These are phyloP conservation scores for Sander vitreus DNA, from an alignment of 2,113 vertebrate species.

Conservation along the genomic window DNA sequence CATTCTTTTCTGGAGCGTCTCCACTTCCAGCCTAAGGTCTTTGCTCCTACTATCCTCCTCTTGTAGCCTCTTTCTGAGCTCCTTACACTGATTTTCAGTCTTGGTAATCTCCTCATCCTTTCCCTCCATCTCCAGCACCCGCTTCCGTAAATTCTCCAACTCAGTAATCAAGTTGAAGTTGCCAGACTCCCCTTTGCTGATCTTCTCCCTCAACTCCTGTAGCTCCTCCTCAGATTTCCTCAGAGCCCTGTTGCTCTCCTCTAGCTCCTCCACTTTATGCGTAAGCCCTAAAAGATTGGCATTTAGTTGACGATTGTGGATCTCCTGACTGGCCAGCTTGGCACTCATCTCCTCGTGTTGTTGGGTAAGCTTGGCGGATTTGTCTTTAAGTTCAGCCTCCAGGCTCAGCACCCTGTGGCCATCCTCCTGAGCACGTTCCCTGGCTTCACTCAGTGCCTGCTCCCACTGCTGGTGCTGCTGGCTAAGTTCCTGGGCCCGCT, in stretches of 20 bases:
- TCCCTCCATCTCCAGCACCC: conserved; percentile 95
- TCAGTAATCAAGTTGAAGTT: conserved; percentile 94
- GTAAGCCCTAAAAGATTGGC: conserved; percentile 88
- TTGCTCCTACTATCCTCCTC: conserved; percentile 91
- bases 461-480: conserved; percentile 92
- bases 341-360: conserved; percentile 95
- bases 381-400: conserved; percentile 92
- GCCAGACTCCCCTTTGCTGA: conserved; percentile 91
- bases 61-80: conserved; percentile 91
- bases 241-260: conserved; percentile 90
- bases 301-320: conserved; percentile 89
- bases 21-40: conserved; percentile 92
- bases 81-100: conserved; percentile 92
- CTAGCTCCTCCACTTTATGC: conserved; percentile 91
- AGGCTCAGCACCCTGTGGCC: conserved; percentile 89
- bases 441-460: conserved; percentile 87
- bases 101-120: conserved; percentile 98
- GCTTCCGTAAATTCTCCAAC: conserved; percentile 93
- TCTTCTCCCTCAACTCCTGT: conserved; percentile 92
- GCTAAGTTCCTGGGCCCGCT: conserved; percentile 91
- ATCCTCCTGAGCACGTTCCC: conserved; percentile 89
- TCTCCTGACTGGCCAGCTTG: conserved; percentile 90
- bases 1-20: conserved; percentile 95
- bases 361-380: conserved; percentile 88
- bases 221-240: conserved; percentile 94